Evolutionary conservation across 1,140 invertebrate species (phyloP).

Genomic region (Triops cancriformis): DNA sequence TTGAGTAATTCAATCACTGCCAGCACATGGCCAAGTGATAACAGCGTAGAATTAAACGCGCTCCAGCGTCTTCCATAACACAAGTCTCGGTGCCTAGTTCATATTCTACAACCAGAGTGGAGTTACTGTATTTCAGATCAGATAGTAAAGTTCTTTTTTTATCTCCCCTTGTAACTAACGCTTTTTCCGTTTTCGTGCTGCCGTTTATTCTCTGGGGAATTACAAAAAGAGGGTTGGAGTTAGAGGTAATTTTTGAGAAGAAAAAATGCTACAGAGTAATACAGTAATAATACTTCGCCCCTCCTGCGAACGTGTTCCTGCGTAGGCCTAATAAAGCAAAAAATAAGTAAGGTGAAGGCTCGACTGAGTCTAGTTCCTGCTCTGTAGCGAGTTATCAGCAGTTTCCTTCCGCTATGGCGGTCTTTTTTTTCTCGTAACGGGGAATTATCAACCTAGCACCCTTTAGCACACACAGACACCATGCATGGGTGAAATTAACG

Average conservation of each 20-base stretch:
- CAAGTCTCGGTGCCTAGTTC: neutral
- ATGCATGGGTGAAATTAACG: neutral
- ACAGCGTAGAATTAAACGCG: neutral
- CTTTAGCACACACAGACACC: neutral
- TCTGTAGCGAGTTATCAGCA: neutral
- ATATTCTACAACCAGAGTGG: neutral
- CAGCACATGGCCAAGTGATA: constrained; percentile 1
- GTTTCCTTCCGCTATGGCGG: neutral
- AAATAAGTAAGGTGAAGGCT: neutral
- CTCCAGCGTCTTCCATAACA: neutral
- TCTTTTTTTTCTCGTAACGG: neutral
- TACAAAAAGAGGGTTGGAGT: neutral
- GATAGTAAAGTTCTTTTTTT: neutral
- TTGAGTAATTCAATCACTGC: neutral
- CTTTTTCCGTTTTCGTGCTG: neutral
- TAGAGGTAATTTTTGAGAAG: neutral
- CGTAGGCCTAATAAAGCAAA: neutral
- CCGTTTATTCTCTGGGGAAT: neutral
- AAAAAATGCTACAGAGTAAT: neutral
- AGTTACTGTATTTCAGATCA: neutral
- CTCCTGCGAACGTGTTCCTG: neutral
- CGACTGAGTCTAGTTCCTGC: neutral
- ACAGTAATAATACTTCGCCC: neutral
- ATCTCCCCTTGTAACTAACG: neutral
- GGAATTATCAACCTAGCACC: neutral